A percentile compares a stretch with the other conserved stretches of the same genome.
Evolutionary conservation across 2,113 vertebrate species (phyloP).

Genomic region (Spea bombifrons): DNA sequence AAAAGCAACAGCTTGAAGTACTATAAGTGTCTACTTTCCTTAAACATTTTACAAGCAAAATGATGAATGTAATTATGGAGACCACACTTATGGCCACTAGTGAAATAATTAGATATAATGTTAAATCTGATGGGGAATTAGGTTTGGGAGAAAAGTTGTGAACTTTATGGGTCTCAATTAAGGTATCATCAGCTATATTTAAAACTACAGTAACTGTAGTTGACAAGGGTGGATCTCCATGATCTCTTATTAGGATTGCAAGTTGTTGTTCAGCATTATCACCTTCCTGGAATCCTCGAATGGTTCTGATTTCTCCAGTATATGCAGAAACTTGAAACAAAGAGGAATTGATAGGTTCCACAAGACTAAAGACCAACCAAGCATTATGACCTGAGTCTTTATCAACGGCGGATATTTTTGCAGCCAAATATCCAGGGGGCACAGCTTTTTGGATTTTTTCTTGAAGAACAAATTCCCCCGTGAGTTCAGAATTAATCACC

Average conservation of each 20-base stretch:
- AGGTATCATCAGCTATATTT: slow-evolving; percentile 72
- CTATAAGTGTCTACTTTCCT: slow-evolving; percentile 14
- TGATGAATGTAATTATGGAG: slow-evolving; percentile 58
- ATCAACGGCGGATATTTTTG: slow-evolving; percentile 81
- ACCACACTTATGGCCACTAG: slow-evolving; percentile 67
- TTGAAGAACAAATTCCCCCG: slow-evolving; percentile 69
- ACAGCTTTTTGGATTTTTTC: slow-evolving; percentile 67
- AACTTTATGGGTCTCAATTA: slow-evolving; percentile 63
- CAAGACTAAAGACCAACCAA: slow-evolving; percentile 80
- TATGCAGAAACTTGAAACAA: slow-evolving; percentile 75
- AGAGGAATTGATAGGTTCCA: slow-evolving; percentile 63
- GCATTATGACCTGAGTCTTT: slow-evolving; percentile 85
- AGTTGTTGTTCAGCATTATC: slow-evolving; percentile 71
- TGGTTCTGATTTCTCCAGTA: slow-evolving; percentile 80
- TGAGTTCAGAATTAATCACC: slow-evolving; percentile 70
- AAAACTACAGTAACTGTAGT: slow-evolving; percentile 76
- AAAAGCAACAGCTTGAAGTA: slow-evolving; percentile 61
- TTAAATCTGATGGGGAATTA: slow-evolving; percentile 68
- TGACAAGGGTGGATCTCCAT: slow-evolving; percentile 66
- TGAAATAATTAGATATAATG: slow-evolving; percentile 79
- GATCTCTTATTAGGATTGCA: slow-evolving; percentile 24
- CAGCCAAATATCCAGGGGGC: slow-evolving; percentile 73
- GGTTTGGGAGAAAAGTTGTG: slow-evolving; percentile 59
- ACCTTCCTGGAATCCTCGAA: slow-evolving; percentile 69
- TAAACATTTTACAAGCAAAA: slow-evolving; percentile 60